Evolutionary conservation across 2,113 vertebrate genomes (phyloP).

Genomic region (Lipophrys pholis): DNA sequence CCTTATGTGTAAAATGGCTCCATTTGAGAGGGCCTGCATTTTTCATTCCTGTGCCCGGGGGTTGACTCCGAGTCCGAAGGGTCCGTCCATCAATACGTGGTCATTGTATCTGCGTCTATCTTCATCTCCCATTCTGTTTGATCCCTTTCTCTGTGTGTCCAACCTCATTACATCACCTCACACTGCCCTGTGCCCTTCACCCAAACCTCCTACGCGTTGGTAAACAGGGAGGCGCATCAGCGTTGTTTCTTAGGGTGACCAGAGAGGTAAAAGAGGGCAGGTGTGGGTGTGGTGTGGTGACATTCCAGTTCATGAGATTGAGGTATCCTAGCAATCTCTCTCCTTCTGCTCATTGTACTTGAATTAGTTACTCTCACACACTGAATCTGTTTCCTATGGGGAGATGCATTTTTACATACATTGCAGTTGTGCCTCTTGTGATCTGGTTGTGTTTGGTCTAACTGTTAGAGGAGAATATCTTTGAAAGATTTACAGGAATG

Average conservation of each 20-base stretch:
- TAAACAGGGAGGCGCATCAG: slow-evolving; percentile 35
- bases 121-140: slow-evolving; percentile 83
- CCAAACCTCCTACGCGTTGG: slow-evolving; percentile 9
- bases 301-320: slow-evolving; percentile 36
- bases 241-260: slow-evolving; percentile 54
- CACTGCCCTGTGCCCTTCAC: slow-evolving; percentile 46
- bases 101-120: slow-evolving; percentile 77
- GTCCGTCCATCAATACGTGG: slow-evolving; percentile 75
- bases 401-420: slow-evolving; percentile 36
- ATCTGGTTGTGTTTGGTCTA: slow-evolving; percentile 49
- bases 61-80: slow-evolving; percentile 61
- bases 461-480: slow-evolving; percentile 52
- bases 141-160: slow-evolving; percentile 68
- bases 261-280: neutral
- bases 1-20: slow-evolving; percentile 63
- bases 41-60: slow-evolving; percentile 69
- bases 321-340: slow-evolving; percentile 8
- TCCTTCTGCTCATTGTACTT: slow-evolving; percentile 30
- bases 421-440: slow-evolving; percentile 32
- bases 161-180: slow-evolving; percentile 76
- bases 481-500: slow-evolving; percentile 62
- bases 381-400: slow-evolving; percentile 1
- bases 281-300: slow-evolving; percentile 12
- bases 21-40: slow-evolving; percentile 68
- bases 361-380: slow-evolving; percentile 39